phyloP scores from a whole-genome alignment of 2,888 invertebrate species.

The Nymphalis polychloros region DNA sequence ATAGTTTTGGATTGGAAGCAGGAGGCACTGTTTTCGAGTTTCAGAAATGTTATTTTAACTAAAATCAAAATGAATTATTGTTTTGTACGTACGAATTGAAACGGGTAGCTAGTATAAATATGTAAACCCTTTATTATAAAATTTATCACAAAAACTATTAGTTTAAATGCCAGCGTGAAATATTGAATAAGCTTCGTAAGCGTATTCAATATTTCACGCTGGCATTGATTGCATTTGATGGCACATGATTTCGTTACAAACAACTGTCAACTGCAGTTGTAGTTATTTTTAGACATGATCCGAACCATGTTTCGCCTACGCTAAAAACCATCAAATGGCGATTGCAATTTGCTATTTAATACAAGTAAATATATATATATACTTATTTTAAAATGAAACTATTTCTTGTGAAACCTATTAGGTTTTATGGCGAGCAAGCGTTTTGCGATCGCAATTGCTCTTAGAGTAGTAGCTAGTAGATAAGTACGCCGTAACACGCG shows the following conservation, averaged over 20 bases:
- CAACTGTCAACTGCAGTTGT: not conserved
- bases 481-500: conserved; percentile 6
- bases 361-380: not conserved
- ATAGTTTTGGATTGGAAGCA: too few species aligned
- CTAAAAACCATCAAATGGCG: not conserved
- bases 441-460: conserved; percentile 5
- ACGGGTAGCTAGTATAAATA: too few species aligned
- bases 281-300: conserved; percentile 16
- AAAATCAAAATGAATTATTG: too few species aligned
- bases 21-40: too few species aligned
- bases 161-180: not conserved
- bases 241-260: not conserved
- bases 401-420: not conserved
- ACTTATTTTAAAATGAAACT: not conserved
- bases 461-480: not conserved
- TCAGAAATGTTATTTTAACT: too few species aligned
- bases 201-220: too few species aligned
- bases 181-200: not conserved
- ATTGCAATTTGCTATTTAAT: not conserved
- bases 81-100: too few species aligned
- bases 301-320: conserved; percentile 1
- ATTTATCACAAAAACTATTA: not conserved
- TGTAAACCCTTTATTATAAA: too few species aligned
- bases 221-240: too few species aligned
- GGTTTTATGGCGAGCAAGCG: not conserved